Evolutionary conservation across 2,113 vertebrate genomes (phyloP).

Genomic region (Phrynocephalus versicolor): DNA sequence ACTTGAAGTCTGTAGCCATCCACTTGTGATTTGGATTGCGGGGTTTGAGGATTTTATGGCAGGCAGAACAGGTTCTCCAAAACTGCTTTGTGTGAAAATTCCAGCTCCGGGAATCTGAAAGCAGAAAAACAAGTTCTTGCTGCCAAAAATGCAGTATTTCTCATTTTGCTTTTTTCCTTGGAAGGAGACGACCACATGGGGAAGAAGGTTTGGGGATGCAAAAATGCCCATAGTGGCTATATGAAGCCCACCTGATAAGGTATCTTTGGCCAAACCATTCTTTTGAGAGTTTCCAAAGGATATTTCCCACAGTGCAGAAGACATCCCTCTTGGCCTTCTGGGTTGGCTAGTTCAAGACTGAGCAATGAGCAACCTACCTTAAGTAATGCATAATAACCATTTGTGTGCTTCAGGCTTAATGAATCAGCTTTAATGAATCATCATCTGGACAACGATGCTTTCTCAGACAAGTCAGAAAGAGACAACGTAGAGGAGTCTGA

Average conservation of each 20-base stretch:
- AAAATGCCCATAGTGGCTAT: too few species aligned
- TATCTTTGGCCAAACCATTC: neutral
- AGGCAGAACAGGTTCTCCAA: too few species aligned
- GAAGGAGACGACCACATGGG: neutral
- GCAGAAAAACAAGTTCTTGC: too few species aligned
- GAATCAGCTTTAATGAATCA: conserved; percentile 81
- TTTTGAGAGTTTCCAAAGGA: neutral
- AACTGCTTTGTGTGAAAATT: too few species aligned
- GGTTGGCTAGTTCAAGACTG: neutral
- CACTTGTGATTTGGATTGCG: too few species aligned
- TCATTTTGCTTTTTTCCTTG: neutral
- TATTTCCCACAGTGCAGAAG: neutral
- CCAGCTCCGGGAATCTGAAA: too few species aligned
- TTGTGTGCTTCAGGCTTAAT: conserved; percentile 79
- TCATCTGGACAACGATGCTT: conserved; percentile 86
- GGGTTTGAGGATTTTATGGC: too few species aligned
- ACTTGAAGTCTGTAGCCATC: too few species aligned
- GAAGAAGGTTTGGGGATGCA: too few species aligned
- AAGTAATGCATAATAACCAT: conserved; percentile 30
- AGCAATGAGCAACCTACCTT: neutral
- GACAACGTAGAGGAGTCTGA: conserved; percentile 88
- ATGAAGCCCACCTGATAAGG: neutral
- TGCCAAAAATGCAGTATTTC: too few species aligned
- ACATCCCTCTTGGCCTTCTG: neutral
- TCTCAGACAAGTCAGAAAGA: conserved; percentile 91